These are phyloP conservation scores for Nomia melanderi DNA, from an alignment of 1,140 invertebrate genomes.

Conservation along the genomic window DNA sequence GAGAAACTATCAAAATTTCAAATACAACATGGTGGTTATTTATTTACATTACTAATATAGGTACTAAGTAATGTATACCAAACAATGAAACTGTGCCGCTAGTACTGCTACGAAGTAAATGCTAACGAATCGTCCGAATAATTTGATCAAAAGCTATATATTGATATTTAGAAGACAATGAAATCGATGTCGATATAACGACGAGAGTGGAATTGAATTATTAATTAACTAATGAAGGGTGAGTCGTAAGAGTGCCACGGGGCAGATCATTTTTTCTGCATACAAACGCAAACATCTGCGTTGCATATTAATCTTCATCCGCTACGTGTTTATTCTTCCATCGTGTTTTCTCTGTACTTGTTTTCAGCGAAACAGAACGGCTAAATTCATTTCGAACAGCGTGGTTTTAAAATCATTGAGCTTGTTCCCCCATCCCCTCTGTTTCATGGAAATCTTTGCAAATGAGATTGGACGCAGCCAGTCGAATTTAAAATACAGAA, in stretches of 20 bases:
- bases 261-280: background rate
- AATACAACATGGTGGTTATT: too few relatives aligned
- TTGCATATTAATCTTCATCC: background rate
- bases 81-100: too few relatives aligned
- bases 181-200: too few relatives aligned
- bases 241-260: background rate
- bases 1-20: too few relatives aligned
- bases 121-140: too few relatives aligned
- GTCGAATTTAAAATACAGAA: constrained; percentile 38
- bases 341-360: background rate
- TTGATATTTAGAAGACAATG: too few relatives aligned
- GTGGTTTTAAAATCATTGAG: constrained; percentile 33
- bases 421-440: background rate
- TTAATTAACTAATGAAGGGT: too few relatives aligned
- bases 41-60: too few relatives aligned
- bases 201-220: too few relatives aligned
- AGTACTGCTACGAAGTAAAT: too few relatives aligned
- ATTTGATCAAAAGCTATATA: too few relatives aligned
- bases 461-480: constrained; percentile 29
- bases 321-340: background rate
- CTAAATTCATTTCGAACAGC: constrained; percentile 24
- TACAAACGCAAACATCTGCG: background rate
- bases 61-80: too few relatives aligned
- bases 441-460: constrained; percentile 42
- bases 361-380: background rate